Conservation (phyloP, 2,113 vertebrate species). For the Urocitellus parryii region DNA sequence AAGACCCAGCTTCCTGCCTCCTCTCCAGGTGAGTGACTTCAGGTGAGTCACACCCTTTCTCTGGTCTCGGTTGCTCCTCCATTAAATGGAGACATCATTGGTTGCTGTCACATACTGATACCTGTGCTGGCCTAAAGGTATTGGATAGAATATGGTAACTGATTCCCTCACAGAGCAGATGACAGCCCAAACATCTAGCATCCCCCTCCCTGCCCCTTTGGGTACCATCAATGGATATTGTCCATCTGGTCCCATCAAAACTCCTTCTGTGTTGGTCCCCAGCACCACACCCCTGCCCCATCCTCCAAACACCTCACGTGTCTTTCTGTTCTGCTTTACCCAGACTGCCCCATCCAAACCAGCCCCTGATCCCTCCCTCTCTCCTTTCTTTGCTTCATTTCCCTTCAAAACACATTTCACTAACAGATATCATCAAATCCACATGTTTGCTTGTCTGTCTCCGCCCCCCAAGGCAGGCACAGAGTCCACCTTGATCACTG, state of each 20-base stretch:
- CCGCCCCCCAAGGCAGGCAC: accelerated
- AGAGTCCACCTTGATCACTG: neutral
- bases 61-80: neutral
- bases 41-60: neutral
- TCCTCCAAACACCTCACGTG: neutral
- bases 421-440: neutral
- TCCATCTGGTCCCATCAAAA: neutral
- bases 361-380: neutral
- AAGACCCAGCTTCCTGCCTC: neutral
- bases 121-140: too few species aligned
- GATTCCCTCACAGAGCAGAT: neutral
- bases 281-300: accelerated
- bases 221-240: neutral
- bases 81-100: neutral
- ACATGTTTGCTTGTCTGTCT: neutral
- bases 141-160: neutral
- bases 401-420: neutral
- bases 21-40: neutral
- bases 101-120: neutral
- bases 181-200: neutral
- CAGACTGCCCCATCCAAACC: neutral
- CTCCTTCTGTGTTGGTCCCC: neutral
- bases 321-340: neutral
- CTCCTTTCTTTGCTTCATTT: neutral
- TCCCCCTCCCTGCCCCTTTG: too few species aligned